Conservation (phyloP, 2,797 vertebrate genomes). For the Macrochelys suwanniensis region DNA sequence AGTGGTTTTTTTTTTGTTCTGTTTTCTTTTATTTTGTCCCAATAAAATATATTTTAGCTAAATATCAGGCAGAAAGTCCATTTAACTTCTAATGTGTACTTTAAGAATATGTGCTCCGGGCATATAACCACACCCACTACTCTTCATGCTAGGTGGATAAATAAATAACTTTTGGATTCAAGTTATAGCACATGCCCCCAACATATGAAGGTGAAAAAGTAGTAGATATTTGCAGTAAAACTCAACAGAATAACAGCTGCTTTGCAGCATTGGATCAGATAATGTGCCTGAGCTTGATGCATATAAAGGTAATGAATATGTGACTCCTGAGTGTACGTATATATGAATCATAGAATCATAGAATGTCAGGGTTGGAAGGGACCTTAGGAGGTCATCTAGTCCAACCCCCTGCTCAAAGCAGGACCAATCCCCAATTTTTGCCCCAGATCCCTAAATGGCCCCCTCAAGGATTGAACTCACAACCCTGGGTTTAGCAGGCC, state of each 20-base stretch:
- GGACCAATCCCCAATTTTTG: too few species aligned
- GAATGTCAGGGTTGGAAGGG: too few species aligned
- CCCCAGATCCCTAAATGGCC: too few species aligned
- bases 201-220: not conserved
- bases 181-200: not conserved
- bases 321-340: not conserved
- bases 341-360: not conserved
- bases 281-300: not conserved
- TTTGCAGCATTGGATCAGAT: not conserved
- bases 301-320: not conserved
- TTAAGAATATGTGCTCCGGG: not conserved
- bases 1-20: not conserved
- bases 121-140: not conserved
- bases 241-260: not conserved
- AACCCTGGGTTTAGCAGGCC: too few species aligned
- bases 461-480: too few species aligned
- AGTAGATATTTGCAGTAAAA: not conserved
- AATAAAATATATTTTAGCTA: not conserved
- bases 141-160: accelerated
- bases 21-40: not conserved
- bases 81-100: not conserved
- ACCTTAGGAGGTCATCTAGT: too few species aligned
- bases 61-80: not conserved
- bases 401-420: too few species aligned
- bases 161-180: not conserved